phyloP scores from a whole-genome alignment of 2,888 invertebrate species.

The Gisinianus flammeolus region DNA sequence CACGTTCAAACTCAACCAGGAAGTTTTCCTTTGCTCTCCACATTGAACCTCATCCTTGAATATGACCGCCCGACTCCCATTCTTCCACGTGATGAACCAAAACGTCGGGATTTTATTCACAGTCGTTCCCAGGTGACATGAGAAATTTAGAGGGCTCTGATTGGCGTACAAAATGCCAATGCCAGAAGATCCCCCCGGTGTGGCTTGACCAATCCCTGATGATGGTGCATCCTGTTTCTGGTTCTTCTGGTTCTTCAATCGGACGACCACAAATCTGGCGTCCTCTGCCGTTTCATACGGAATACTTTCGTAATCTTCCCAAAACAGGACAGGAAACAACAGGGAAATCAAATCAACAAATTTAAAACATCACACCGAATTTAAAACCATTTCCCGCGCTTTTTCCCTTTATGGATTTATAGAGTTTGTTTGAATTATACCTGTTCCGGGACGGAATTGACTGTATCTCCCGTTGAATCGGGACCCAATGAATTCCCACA shows the following conservation, averaged over 20 bases:
- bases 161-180: no score
- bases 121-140: neutral
- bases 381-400: no score
- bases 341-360: no score
- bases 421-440: no score
- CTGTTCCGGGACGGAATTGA: neutral
- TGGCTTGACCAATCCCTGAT: no score
- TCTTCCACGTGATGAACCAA: neutral
- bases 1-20: neutral
- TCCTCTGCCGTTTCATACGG: neutral
- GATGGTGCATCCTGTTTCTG: no score
- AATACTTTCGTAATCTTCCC: neutral
- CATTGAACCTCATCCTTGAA: neutral
- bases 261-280: neutral
- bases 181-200: no score
- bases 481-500: neutral
- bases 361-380: no score
- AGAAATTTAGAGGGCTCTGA: no score
- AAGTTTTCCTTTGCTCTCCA: neutral
- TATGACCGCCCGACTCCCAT: neutral
- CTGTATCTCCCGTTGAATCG: neutral
- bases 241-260: no score
- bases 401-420: no score
- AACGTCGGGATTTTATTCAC: neutral
- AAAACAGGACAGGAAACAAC: no score